Evolutionary conservation across 2,888 invertebrate genomes (phyloP).

Genomic region (Aporophyla lueneburgensis): DNA sequence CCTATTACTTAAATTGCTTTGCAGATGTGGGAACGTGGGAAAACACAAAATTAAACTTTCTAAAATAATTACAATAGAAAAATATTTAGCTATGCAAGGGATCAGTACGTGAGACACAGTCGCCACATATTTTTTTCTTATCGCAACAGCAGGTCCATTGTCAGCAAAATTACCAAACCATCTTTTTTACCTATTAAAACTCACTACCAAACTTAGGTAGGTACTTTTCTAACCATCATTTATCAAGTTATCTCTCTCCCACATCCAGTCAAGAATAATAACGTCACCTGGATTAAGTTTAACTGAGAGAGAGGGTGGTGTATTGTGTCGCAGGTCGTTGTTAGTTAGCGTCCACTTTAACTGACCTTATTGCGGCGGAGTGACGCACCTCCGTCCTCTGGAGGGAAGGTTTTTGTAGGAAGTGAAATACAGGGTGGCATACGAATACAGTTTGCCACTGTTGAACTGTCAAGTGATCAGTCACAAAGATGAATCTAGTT

Average conservation of each 20-base stretch:
- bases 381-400: slow-evolving; percentile 25
- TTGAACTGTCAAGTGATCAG: too few relatives aligned
- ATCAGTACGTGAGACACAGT: too few relatives aligned
- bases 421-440: not conserved
- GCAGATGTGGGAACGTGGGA: too few relatives aligned
- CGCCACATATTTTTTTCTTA: too few relatives aligned
- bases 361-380: slow-evolving; percentile 60
- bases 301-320: slow-evolving; percentile 43
- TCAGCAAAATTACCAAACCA: not conserved
- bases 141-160: too few relatives aligned
- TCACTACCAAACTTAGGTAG: not conserved
- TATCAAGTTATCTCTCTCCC: slow-evolving; percentile 35
- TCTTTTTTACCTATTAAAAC: not conserved
- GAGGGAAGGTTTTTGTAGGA: slow-evolving; percentile 1
- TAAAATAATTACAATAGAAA: too few relatives aligned
- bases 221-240: not conserved
- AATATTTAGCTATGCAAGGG: too few relatives aligned
- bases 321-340: slow-evolving; percentile 61
- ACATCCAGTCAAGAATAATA: slow-evolving; percentile 41
- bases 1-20: too few relatives aligned
- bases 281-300: slow-evolving; percentile 38
- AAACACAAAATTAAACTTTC: too few relatives aligned
- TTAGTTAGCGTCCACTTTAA: slow-evolving; percentile 70
- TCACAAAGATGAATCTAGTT: too few relatives aligned
- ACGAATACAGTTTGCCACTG: too few relatives aligned